Conservation (phyloP, 2,113 vertebrate genomes). For the Ornithorhynchus anatinus region DNA sequence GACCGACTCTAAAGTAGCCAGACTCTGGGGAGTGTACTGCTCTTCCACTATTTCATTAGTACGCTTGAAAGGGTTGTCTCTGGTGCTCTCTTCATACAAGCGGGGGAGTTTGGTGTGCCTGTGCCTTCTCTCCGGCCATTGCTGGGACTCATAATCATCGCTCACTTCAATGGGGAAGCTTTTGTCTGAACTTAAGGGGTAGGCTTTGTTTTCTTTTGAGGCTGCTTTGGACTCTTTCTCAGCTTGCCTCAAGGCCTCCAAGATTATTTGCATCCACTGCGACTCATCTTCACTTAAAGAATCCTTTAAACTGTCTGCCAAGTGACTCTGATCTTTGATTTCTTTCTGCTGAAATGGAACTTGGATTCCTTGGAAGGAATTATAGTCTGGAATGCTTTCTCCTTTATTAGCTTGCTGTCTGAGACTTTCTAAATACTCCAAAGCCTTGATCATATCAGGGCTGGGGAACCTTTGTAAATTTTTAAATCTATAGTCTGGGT, state of each 20-base stretch:
- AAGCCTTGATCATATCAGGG: constrained; percentile 89
- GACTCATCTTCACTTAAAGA: constrained; percentile 82
- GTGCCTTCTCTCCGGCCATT: constrained; percentile 72
- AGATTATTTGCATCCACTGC: constrained; percentile 84
- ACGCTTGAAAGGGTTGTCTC: constrained; percentile 87
- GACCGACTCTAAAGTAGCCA: constrained; percentile 91
- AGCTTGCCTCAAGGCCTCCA: constrained; percentile 83
- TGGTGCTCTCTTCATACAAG: constrained; percentile 82
- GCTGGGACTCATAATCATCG: constrained; percentile 82
- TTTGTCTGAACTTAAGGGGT: constrained; percentile 71
- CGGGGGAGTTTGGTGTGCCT: constrained; percentile 75
- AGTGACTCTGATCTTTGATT: constrained; percentile 67
- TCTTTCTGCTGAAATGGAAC: constrained; percentile 77
- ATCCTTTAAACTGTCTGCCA: constrained; percentile 58
- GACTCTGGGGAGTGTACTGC: constrained; percentile 92
- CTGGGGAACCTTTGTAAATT: constrained; percentile 74
- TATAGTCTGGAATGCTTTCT: constrained; percentile 73
- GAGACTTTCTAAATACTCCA: constrained; percentile 92
- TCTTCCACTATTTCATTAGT: constrained; percentile 94
- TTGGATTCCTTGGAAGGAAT: constrained; percentile 71
- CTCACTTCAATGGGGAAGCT: constrained; percentile 54
- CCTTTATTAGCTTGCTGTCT: constrained; percentile 82
- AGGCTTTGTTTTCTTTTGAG: constrained; percentile 72
- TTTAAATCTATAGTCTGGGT: constrained; percentile 73
- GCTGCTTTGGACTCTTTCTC: constrained; percentile 74